phyloP scores from a whole-genome alignment of 2,113 vertebrate genomes.

The Phasianus colchicus region DNA sequence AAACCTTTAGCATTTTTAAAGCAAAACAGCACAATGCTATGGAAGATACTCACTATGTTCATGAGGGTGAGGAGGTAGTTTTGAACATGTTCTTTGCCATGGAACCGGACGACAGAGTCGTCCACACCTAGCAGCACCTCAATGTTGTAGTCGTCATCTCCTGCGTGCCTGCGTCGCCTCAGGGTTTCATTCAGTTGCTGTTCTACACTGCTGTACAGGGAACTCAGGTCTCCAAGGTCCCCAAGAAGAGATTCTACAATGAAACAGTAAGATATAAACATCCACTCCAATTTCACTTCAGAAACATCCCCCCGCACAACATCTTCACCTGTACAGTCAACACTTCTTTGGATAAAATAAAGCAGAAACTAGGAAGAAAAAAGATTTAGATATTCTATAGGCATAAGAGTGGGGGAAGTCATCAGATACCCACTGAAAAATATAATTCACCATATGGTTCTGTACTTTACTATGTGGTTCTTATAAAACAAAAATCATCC shows the following conservation, averaged over 20 bases:
- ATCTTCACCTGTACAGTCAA: neutral
- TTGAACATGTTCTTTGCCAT: slow-evolving; percentile 98
- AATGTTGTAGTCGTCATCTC: slow-evolving; percentile 91
- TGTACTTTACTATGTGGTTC: neutral
- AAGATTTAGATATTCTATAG: neutral
- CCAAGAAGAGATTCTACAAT: slow-evolving; percentile 79
- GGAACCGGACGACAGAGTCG: slow-evolving; percentile 96
- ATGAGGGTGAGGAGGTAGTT: slow-evolving; percentile 99
- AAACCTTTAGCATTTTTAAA: neutral
- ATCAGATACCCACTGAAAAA: neutral
- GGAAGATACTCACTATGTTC: slow-evolving; percentile 92
- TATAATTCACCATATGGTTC: neutral
- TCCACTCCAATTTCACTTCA: neutral
- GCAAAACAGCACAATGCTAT: rapidly evolving
- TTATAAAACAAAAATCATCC: neutral
- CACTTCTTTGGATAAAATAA: neutral
- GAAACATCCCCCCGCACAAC: neutral
- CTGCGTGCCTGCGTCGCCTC: slow-evolving; percentile 82
- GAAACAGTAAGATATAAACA: neutral
- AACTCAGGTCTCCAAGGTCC: slow-evolving; percentile 72
- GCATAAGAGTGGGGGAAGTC: neutral
- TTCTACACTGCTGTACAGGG: slow-evolving; percentile 56
- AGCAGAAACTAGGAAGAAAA: neutral
- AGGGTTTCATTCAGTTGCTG: slow-evolving; percentile 83
- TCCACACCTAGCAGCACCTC: slow-evolving; percentile 97